phyloP scores from a whole-genome alignment of 2,797 vertebrate species.

The Hippocampus kuda region DNA sequence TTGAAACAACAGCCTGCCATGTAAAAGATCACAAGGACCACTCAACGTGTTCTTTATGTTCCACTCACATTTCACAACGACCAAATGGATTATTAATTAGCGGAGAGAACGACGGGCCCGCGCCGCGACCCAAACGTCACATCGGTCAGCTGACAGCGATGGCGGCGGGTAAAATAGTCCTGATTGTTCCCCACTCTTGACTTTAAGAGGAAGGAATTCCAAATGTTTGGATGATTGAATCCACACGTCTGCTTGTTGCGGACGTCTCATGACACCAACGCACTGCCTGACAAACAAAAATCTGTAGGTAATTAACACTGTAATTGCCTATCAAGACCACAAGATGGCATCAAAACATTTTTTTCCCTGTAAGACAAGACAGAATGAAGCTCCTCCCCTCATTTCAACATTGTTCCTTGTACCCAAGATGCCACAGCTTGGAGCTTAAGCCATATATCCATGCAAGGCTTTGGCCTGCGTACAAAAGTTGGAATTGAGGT shows the following conservation, averaged over 20 bases:
- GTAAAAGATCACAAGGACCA: neutral
- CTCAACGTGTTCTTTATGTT: neutral
- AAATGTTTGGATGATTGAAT: conserved; percentile 54
- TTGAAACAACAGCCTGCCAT: neutral
- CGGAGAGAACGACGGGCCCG: neutral
- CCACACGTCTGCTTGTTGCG: conserved; percentile 48
- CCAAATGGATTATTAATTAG: neutral
- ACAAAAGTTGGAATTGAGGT: no score
- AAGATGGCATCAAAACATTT: no score
- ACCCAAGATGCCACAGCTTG: no score
- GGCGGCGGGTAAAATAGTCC: conserved; percentile 49
- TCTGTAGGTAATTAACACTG: no score
- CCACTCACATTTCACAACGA: neutral
- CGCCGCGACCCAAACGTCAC: conserved; percentile 21
- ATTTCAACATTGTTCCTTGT: no score
- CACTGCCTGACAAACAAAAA: no score
- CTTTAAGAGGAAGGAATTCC: conserved; percentile 66
- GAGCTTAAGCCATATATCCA: no score
- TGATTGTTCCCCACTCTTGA: conserved; percentile 54
- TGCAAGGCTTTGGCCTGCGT: no score
- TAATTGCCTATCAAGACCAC: no score
- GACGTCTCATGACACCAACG: conserved; percentile 48
- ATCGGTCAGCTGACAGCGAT: conserved; percentile 63
- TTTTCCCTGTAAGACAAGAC: no score
- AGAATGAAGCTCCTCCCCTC: no score